A percentile compares a stretch with the other conserved stretches of the same genome.
These are phyloP conservation scores for Notechis scutatus DNA, from an alignment of 2,113 vertebrate genomes.

Conservation along the genomic window DNA sequence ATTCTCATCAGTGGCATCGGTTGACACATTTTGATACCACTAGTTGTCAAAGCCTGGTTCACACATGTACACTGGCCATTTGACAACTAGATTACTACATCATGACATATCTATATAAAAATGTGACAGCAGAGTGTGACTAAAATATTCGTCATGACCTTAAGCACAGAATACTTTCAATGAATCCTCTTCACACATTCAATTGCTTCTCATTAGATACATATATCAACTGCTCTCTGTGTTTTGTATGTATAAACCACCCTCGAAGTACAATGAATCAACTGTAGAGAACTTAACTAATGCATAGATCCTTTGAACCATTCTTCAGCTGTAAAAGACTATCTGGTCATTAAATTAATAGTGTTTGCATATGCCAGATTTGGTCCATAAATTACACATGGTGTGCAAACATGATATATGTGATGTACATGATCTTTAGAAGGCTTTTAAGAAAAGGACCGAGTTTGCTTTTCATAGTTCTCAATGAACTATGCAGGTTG, in stretches of 20 bases:
- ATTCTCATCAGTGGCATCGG: not conserved
- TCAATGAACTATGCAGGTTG: not conserved
- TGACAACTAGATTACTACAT: not conserved
- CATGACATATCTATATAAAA: not conserved
- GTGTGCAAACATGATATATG: not conserved
- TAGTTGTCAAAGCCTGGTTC: not conserved
- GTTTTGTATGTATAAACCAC: not conserved
- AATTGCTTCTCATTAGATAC: not conserved
- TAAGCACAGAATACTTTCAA: not conserved
- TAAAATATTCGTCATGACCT: not conserved
- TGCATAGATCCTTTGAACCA: not conserved
- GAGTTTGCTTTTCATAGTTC: not conserved
- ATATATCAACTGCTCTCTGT: not conserved
- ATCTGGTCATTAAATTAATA: not conserved
- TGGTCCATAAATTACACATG: not conserved
- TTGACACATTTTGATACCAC: not conserved
- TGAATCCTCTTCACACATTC: not conserved
- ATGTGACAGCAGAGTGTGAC: not conserved
- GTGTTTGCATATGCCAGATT: not conserved
- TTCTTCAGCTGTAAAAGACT: not conserved
- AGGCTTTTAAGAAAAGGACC: not conserved
- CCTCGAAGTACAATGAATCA: not conserved
- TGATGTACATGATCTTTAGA: not conserved
- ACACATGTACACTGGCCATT: not conserved
- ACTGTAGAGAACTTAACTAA: not conserved